A percentile compares a stretch with the other conserved stretches of the same genome.
Conservation (phyloP, 2,888 invertebrate species). For the Thecophora atra region DNA sequence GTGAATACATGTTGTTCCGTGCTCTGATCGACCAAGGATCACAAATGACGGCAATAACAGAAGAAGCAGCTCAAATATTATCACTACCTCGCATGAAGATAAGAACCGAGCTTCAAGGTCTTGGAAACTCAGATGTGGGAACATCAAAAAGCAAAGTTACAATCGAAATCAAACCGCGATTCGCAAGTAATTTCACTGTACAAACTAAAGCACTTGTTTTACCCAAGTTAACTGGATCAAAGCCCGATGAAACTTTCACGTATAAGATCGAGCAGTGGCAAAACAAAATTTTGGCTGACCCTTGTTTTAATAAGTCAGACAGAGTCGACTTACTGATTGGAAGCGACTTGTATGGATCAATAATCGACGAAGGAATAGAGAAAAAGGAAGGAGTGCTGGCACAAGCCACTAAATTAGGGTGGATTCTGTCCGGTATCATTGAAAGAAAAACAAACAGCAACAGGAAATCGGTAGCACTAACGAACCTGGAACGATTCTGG, state of each 20-base stretch:
- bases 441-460: neutral
- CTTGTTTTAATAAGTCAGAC: slow-evolving; percentile 2
- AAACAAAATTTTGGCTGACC: neutral
- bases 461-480: neutral
- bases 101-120: slow-evolving; percentile 24
- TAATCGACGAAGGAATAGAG: no score
- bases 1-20: no score
- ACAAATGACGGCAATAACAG: slow-evolving; percentile 31
- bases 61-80: slow-evolving; percentile 24
- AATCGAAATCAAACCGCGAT: slow-evolving; percentile 32
- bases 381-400: no score
- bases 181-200: slow-evolving; percentile 22
- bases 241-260: no score
- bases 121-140: slow-evolving; percentile 25
- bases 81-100: slow-evolving; percentile 24
- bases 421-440: no score
- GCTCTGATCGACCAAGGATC: slow-evolving; percentile 27
- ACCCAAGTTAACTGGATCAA: neutral
- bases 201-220: neutral
- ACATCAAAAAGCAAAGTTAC: slow-evolving; percentile 21
- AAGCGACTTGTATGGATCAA: no score
- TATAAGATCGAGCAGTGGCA: slow-evolving; percentile 15
- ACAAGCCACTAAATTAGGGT: no score
- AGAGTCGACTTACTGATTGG: no score
- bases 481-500: neutral